A percentile compares a stretch with the other conserved stretches of the same genome.
phyloP scores from a whole-genome alignment of 2,113 vertebrate species.

The Quiscalus mexicanus region DNA sequence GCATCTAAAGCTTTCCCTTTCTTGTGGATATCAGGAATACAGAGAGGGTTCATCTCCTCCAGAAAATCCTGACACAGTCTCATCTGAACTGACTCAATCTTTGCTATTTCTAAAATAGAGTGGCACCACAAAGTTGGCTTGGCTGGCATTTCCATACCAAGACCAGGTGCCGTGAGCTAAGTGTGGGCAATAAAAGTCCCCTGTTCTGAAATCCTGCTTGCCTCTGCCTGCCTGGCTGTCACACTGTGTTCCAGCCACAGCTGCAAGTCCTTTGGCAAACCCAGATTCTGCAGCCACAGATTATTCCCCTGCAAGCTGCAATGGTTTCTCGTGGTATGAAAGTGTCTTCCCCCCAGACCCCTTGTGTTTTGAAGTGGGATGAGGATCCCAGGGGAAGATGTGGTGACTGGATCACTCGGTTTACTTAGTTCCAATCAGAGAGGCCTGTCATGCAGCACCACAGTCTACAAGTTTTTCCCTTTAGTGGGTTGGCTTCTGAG shows the following conservation, averaged over 20 bases:
- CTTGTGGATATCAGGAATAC: not conserved
- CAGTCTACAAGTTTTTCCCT: not conserved
- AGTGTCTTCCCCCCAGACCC: not conserved
- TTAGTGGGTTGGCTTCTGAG: not conserved
- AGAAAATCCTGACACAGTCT: not conserved
- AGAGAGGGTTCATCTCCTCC: not conserved
- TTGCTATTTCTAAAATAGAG: not conserved
- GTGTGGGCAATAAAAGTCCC: not conserved
- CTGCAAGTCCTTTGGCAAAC: not conserved
- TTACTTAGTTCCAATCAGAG: not conserved
- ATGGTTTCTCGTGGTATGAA: not conserved
- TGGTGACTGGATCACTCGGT: accelerated
- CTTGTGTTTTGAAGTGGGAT: not conserved
- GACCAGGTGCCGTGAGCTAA: not conserved
- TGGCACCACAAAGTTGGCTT: not conserved
- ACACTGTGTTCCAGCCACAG: not conserved
- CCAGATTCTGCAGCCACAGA: not conserved
- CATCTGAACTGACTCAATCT: not conserved
- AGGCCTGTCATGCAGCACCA: not conserved
- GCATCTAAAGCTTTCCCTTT: not conserved
- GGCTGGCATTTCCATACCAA: not conserved
- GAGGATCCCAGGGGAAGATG: not conserved
- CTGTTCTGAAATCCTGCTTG: not conserved
- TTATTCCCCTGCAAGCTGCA: not conserved
- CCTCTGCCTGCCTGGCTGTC: not conserved